Base-by-base conservation (phyloP, 1,140 invertebrate genomes). In the Brachionus plicatilis region DNA sequence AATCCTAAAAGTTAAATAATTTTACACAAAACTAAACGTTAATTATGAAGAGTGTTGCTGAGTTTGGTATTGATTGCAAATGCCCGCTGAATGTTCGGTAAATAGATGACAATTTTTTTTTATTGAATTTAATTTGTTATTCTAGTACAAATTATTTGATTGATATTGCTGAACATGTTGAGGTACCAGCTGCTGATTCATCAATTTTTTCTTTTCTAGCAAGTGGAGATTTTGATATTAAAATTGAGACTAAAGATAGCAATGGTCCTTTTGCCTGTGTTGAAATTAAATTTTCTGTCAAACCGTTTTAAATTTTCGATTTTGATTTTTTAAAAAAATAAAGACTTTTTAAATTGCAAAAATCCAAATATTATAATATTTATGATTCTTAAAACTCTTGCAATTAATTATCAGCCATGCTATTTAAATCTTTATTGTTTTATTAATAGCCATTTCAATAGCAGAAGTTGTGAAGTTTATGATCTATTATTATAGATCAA, bases 1-100 rank as follows among this genome's bases (percentile, higher is more conserved):
- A 17, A 17, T 43, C 24, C 6, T 43, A 4, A 37, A 20, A 37
- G 2, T 9, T 9, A 33, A n/a, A 33, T n/a, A 14, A 29, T 70
- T 37, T 70, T 11, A 37, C 6, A 37, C 33, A 37, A 12, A 70
- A 37, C n/a, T 29, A 68, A 29, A 29, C n/a, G 7, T 37, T 72
- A 20, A 20, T 20, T 43, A 11, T 72, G 8, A 37, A 72, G 68
- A 43, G 41, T 8, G 3, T 70, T 24, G 65, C 65, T 47, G 60
- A 83, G 33, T 83, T 17, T 11, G 65, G 65, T 0, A 70, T 83
- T 56, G 65, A 83, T 24, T 83, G 82, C 24, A 83, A 14, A 20
- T 83, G 82, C 41, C 82, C 82, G 17, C 47, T 83, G n/a, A 83
- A 83, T 12, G 9, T 83, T 33, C 33, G 41, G 68, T 72, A 72